Base-by-base conservation (phyloP, 2,113 vertebrate genomes). In the Falcunculus frontatus region DNA sequence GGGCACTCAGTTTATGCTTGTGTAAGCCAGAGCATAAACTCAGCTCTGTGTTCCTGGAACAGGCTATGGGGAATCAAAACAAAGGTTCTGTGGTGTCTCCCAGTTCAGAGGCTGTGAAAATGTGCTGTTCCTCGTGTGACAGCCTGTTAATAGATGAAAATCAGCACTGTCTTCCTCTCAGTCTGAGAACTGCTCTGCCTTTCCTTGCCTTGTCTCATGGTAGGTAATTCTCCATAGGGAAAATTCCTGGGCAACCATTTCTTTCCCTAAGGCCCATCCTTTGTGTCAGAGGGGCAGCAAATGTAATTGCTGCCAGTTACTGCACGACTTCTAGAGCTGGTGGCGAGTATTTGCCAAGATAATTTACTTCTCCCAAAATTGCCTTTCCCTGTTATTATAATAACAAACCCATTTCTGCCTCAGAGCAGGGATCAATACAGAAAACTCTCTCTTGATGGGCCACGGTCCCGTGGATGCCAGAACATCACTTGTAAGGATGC, bases 91-190 rank as follows among this genome's bases (percentile, higher is more conserved):
- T 19, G 41, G 8, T 33, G n/a, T 9, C 60, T 44, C 84, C 37
- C 49, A 16, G 29, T 22, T 39, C 4, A n/a, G 65, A 70, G 62
- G 42, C 46, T 62, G 29, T 72, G 60, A n/a, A 63, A 41, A 39
- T 3, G 30, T 12, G 32, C 2, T 55, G 20, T 5, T 50, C 55
- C 37, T 30, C 0, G 19, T 26, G 25, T 16, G 39, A 23, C 1
- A 87, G 76, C 13, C 9, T 1, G 15, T 13, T 30, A 44, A 70
- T 0, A 46, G 52, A 56, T 7, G 5, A 26, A 84, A 60, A 75
- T n/a, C 9, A 76, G 53, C 55, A 20, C 20, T n/a, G 26, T 7
- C 23, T 21, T 68, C n/a, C 74, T 18, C 10, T 26, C 46, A 4
- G 7, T 41, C 69, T 41, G 18, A 65, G 33, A 73, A 11, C 26